Evolutionary conservation across 2,113 vertebrate species (phyloP).

Genomic region (Xenus cinereus): DNA sequence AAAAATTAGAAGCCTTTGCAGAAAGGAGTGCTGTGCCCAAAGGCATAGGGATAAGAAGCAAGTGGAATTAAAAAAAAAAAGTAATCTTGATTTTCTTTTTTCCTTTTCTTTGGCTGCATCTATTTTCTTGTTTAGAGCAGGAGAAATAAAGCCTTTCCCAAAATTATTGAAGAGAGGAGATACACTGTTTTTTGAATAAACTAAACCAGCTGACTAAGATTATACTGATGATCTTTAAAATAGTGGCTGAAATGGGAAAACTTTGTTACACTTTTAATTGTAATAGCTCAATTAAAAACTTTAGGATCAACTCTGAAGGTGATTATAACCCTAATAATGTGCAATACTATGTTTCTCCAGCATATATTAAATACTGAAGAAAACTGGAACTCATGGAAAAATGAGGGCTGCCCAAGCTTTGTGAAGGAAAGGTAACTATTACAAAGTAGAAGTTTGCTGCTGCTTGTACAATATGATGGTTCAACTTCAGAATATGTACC

Average conservation of each 20-base stretch:
- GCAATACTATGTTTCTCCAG: slow-evolving; percentile 68
- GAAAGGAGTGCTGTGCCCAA: background rate
- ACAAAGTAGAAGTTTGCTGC: background rate
- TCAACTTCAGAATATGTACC: background rate
- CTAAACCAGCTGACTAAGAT: background rate
- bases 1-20: background rate
- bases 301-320: background rate
- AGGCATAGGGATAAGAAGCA: background rate
- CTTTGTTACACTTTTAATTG: too few species aligned
- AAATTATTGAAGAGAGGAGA: background rate
- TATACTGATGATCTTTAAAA: background rate
- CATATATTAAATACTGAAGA: slow-evolving; percentile 97
- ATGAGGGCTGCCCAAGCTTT: slow-evolving; percentile 97
- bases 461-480: background rate
- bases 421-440: slow-evolving; percentile 91
- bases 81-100: background rate
- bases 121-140: background rate
- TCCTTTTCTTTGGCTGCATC: background rate
- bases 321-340: background rate
- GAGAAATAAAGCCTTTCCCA: background rate
- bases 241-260: background rate
- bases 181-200: background rate
- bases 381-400: slow-evolving; percentile 99
- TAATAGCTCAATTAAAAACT: background rate
- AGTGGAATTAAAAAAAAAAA: background rate